A percentile compares a stretch with the other conserved stretches of the same genome.
phyloP scores from a whole-genome alignment of 2,113 vertebrate genomes.

The Phainopepla nitens region DNA sequence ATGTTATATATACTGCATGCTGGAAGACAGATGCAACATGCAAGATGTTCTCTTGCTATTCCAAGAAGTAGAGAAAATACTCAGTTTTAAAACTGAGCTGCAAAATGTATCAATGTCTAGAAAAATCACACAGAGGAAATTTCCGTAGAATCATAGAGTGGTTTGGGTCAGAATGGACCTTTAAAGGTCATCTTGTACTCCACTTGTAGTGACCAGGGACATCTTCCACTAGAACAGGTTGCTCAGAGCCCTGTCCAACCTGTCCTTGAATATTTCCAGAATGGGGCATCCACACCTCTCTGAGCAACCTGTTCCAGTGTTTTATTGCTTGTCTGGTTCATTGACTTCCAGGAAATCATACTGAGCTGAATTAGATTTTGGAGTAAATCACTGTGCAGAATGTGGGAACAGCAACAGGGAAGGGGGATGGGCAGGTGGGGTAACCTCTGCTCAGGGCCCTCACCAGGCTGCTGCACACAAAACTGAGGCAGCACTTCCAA shows the following conservation, averaged over 20 bases:
- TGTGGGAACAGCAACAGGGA: not conserved
- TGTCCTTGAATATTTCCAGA: not conserved
- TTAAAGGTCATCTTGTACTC: not conserved
- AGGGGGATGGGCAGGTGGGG: no score
- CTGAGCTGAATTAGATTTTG: not conserved
- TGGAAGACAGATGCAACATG: not conserved
- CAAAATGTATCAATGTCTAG: not conserved
- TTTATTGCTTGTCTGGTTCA: not conserved
- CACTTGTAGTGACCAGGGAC: not conserved
- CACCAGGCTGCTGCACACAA: not conserved
- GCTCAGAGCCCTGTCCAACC: not conserved
- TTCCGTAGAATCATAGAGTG: not conserved
- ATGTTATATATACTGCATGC: not conserved
- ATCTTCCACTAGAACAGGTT: not conserved
- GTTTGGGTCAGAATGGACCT: not conserved
- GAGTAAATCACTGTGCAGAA: not conserved
- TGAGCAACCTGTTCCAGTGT: not conserved
- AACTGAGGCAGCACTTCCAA: accelerated
- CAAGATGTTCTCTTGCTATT: not conserved
- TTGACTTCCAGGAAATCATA: not conserved
- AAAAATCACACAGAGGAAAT: not conserved
- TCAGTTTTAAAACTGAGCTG: not conserved
- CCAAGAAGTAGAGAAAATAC: not conserved
- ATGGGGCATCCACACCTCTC: not conserved
- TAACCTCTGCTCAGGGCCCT: not conserved